phyloP scores from a whole-genome alignment of 2,888 invertebrate species.

The Anticlea derivata region DNA sequence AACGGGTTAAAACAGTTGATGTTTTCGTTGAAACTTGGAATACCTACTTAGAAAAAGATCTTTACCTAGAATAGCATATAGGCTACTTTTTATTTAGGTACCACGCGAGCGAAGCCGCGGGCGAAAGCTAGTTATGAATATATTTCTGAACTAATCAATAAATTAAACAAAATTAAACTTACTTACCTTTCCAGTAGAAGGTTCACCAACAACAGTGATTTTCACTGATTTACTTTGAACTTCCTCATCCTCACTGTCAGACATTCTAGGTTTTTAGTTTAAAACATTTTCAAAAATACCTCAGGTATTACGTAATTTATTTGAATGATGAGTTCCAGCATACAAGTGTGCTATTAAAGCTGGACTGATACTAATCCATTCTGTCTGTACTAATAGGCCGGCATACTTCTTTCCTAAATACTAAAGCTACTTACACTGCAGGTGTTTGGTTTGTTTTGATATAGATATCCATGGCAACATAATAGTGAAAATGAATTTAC shows the following conservation, averaged over 20 bases:
- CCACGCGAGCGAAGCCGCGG: no score
- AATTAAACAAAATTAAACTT: background rate
- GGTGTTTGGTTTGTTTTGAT: conserved; percentile 41
- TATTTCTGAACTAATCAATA: no score
- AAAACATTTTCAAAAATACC: background rate
- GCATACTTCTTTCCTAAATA: conserved; percentile 6
- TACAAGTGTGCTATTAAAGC: no score
- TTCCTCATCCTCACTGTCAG: conserved; percentile 86
- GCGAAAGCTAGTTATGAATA: no score
- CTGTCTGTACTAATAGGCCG: conserved; percentile 1
- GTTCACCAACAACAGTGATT: conserved; percentile 91
- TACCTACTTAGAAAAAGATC: no score
- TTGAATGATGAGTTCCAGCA: no score
- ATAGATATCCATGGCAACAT: conserved; percentile 52
- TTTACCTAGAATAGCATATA: no score
- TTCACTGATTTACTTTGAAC: conserved; percentile 86
- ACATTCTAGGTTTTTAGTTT: conserved; percentile 71
- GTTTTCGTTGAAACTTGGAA: no score
- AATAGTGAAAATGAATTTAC: conserved; percentile 13
- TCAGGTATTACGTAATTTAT: no score
- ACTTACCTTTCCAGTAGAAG: conserved; percentile 92
- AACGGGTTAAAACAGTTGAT: no score
- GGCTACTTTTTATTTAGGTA: no score
- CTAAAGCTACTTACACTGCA: conserved; percentile 15
- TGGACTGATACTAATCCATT: background rate